These are phyloP conservation scores for Synanthedon andrenaeformis DNA, from an alignment of 2,888 invertebrate species.

Conservation along the genomic window DNA sequence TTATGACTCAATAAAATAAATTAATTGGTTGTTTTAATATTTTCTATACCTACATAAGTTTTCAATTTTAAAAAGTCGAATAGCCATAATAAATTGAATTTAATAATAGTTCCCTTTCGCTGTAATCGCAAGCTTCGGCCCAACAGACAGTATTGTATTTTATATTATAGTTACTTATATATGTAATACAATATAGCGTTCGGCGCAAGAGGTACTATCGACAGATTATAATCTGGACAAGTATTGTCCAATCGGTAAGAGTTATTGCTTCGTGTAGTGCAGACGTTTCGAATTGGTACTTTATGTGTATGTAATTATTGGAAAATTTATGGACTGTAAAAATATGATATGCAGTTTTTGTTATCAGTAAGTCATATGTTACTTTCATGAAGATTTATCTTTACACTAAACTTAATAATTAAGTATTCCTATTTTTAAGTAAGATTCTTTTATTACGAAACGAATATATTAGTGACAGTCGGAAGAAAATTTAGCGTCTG, in stretches of 20 bases:
- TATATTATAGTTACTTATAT: no score
- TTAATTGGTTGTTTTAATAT: no score
- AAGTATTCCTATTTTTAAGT: no score
- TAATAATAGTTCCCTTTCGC: conserved; percentile 4
- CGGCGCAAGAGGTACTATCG: conserved; percentile 10
- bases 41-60: no score
- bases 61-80: no score
- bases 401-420: no score
- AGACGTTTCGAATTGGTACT: conserved; percentile 21
- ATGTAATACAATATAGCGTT: conserved; percentile 10
- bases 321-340: neutral
- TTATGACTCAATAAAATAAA: no score
- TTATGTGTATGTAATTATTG: conserved; percentile 4
- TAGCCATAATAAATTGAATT: neutral
- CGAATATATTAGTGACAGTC: no score
- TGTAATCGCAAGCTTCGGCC: conserved; percentile 1
- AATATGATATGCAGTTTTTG: neutral
- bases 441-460: no score
- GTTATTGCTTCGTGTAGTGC: conserved; percentile 19
- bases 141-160: neutral
- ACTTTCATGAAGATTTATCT: no score
- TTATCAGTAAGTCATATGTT: no score
- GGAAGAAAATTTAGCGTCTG: no score
- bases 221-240: conserved; percentile 34
- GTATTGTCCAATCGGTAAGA: conserved; percentile 29